These are phyloP conservation scores for Hoplodrina blanda DNA, from an alignment of 2,888 invertebrate species.

Conservation along the genomic window DNA sequence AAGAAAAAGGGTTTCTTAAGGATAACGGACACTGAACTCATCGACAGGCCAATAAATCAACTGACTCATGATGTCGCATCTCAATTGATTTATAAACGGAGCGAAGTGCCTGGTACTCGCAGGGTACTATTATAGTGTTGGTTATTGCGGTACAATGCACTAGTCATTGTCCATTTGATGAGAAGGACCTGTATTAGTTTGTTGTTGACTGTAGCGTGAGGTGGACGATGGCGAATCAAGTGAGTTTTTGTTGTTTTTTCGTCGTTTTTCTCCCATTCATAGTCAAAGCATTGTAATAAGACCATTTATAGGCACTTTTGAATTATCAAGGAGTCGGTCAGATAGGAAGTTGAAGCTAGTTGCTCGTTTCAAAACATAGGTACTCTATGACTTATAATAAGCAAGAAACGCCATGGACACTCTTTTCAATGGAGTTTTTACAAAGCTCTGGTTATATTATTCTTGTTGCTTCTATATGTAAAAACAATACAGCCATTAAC, in stretches of 20 bases:
- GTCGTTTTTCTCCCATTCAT: not conserved
- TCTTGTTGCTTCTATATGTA: no score
- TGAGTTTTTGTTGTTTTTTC: constrained; percentile 30
- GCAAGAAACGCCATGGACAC: no score
- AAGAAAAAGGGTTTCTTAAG: no score
- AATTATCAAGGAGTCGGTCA: no score
- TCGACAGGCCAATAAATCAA: constrained; percentile 8
- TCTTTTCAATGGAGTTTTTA: no score
- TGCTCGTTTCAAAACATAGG: no score
- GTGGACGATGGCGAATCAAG: constrained; percentile 39
- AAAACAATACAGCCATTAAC: no score
- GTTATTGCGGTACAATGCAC: constrained; percentile 54
- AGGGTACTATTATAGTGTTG: constrained; percentile 23
- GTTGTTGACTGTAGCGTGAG: constrained; percentile 25
- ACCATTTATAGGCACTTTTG: no score
- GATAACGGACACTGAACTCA: not conserved
- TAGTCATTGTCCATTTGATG: constrained; percentile 40
- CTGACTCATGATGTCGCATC: constrained; percentile 16
- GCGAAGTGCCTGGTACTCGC: constrained; percentile 21
- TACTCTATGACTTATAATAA: no score
- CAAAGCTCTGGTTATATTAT: no score
- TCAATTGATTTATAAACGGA: constrained; percentile 50
- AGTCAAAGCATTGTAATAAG: no score
- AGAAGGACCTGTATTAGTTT: constrained; percentile 33
- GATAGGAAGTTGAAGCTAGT: no score